Evolutionary conservation across 2,888 invertebrate species (phyloP), one percentile per base, ranked within the genome.

Genomic region (Mimumesa dahlbomi): DNA sequence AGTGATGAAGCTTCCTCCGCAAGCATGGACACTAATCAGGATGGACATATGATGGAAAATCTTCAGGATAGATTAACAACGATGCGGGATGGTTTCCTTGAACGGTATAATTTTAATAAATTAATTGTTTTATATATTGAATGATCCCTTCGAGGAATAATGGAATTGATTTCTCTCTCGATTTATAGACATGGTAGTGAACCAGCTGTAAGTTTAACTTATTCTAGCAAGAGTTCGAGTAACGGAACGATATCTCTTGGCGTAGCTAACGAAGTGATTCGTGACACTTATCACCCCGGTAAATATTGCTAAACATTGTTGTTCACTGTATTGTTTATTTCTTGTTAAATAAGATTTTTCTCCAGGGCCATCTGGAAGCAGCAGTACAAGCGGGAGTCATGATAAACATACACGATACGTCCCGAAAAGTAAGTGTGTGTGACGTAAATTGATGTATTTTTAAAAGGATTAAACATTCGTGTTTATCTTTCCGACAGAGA

Each of bases 151-250:
- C 9, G 21, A 14, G 6, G 5, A 29, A 43, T 25, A 25, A 25
- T 25, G 7, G 7, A 25, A 3, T 25, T 25, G 25, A 5, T 7
- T 6, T 29, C 4, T 29, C 7, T n/a, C n/a, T n/a, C n/a, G n/a
- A 40, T 40, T 79, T 82, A 7, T 53, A 91, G 91, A 84, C 89
- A 91, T 84, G 89, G 91, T 34, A 88, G 90, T 42, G 93, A 93
- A 84, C 93, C 93, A 5, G 92, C 93, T 49, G 92, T 93, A 45
- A 92, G 91, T 84, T 87, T 93, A 59, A 91, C 91, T 56, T 93
- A 93, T 84, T 92, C 92, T 13, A 91, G 92, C 78, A 92, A 93
- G 85, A 92, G 93, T 78, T 92, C 93, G 0, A 92, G 92, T 0
- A 92, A 91, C 75, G 93, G 93, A 25, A 92, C 92, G 1, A 92